Evolutionary conservation across 2,113 vertebrate species (phyloP).

Genomic region (Vanacampus margaritifer): DNA sequence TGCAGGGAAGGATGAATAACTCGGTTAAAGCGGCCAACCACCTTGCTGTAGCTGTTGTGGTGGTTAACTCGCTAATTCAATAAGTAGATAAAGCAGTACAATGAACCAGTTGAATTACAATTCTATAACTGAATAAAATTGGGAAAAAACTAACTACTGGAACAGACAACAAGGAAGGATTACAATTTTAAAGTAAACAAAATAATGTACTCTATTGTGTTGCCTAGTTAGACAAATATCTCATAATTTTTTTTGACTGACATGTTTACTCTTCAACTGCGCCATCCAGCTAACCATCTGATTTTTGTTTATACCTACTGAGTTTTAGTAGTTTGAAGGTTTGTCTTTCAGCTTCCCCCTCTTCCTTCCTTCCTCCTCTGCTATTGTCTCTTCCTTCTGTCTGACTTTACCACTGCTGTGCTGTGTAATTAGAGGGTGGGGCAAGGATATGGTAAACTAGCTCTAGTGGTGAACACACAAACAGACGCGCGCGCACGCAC

Average conservation of each 20-base stretch:
- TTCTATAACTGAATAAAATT: not conserved
- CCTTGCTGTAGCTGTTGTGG: not conserved
- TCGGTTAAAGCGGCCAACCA: not conserved
- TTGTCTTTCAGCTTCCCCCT: constrained; percentile 1
- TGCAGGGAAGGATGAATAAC: constrained; percentile 29
- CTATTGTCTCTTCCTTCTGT: constrained; percentile 8
- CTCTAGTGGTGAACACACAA: constrained; percentile 1
- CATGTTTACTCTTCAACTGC: not conserved
- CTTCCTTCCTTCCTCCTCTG: constrained; percentile 12
- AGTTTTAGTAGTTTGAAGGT: not conserved
- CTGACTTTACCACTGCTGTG: not conserved
- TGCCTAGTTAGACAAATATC: not conserved
- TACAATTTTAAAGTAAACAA: not conserved
- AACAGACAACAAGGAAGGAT: not conserved
- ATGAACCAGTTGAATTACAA: not conserved
- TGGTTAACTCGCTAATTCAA: constrained; percentile 1
- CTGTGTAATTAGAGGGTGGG: constrained; percentile 42
- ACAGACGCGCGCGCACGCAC: constrained; percentile 15
- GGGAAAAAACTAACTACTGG: not conserved
- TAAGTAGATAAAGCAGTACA: not conserved
- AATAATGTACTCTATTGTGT: not conserved
- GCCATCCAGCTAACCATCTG: not conserved
- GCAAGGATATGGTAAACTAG: constrained; percentile 11
- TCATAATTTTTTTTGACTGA: not conserved
- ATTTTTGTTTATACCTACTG: not conserved